A percentile compares a stretch with the other conserved stretches of the same genome.
Evolutionary conservation across 2,888 invertebrate species (phyloP).

Genomic region (Orchesellides sinensis): DNA sequence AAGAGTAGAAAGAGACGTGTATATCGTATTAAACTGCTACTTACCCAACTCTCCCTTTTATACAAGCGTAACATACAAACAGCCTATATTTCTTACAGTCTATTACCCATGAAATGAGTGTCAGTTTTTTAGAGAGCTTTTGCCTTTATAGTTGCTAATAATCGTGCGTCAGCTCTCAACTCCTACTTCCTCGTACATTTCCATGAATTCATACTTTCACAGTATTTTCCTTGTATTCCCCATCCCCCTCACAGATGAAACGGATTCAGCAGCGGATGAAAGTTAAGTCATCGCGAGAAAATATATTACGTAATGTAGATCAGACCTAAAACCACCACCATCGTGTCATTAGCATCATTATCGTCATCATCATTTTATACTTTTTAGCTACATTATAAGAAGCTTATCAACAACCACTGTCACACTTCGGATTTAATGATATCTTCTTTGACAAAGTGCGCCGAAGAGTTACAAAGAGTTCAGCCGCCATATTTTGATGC

Average conservation of each 20-base stretch:
- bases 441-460: neutral
- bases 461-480: neutral
- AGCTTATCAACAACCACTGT: neutral
- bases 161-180: constrained; percentile 28
- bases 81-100: neutral
- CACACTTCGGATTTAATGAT: neutral
- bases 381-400: constrained; percentile 1
- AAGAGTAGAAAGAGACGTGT: neutral
- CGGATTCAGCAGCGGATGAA: neutral
- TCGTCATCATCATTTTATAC: neutral
- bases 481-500: no score
- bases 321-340: neutral
- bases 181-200: neutral
- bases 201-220: neutral
- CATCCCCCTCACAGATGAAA: no score
- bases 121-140: constrained; percentile 16
- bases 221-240: neutral
- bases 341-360: neutral
- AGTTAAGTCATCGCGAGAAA: neutral
- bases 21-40: neutral
- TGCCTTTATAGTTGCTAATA: constrained; percentile 37
- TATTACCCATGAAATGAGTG: constrained; percentile 42
- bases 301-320: neutral
- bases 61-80: neutral
- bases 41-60: neutral